Base-by-base conservation (phyloP, 1,140 invertebrate species). In the Heliconius melpomene region DNA sequence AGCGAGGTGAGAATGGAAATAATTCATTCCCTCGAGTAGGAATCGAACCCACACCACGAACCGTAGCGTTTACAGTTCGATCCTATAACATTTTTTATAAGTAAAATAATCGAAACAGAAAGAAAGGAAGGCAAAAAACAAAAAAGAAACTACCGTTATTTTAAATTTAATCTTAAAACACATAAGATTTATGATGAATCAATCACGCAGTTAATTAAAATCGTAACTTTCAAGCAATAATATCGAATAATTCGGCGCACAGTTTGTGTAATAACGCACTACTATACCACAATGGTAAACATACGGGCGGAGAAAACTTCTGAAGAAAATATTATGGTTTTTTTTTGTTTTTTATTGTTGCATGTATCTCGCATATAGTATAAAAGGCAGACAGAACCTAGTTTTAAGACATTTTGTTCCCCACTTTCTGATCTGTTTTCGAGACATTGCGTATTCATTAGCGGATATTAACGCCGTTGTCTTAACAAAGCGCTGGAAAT, bases 191-290 rank as follows among this genome's bases (percentile, higher is more conserved):
- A 80, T 75, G 84, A 75, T 89, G 86, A 89, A 88, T 84, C 85
- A 86, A 84, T 86, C 83, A 83, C 57, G 79, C 79, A 85, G 52
- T 83, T 85, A 87, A 84, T 84, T 86, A 86, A 87, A 82, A 79
- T 71, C 70, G 78, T 82, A 83, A 72, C 74, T 60, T 75, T 78
- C 71, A 71, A 73, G 57, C 26, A 73, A 50, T 79, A 82, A 79
- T 60, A 20, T 66, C 38, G 78, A 82, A 77, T 73, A 78, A 83
- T 86, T 84, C 75, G 78, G 76, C 74, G 78, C 74, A 77, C 79
- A 75, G 74, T 26, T 81, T 57, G 79, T 79, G 79, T 80, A 82
- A 85, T 85, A 85, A 84, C 54, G 38, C 38, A 13, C 78, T 38
- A 54, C 66, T 40, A 46, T 6, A 16, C 13, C 1, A 46, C 40